Evolutionary conservation across 2,888 invertebrate species (phyloP).

Genomic region (Bhutanitis thaidina): DNA sequence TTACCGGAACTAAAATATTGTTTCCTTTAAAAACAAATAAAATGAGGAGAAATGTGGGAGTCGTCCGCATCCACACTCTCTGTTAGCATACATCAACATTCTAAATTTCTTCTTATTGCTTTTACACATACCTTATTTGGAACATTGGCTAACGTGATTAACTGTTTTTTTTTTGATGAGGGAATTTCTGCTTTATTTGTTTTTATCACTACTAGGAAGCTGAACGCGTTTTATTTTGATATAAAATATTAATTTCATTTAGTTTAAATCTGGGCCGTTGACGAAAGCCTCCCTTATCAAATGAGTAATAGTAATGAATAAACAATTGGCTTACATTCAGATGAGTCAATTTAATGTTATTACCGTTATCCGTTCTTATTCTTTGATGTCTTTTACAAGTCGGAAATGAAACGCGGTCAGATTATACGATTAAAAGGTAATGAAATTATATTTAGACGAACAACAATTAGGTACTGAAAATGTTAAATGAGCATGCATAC

Average conservation of each 20-base stretch:
- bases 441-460: constrained; percentile 13
- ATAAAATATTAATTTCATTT: too few species aligned
- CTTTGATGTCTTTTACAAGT: neutral
- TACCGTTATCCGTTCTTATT: too few species aligned
- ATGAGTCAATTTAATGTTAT: too few species aligned
- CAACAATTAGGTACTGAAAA: constrained; percentile 17
- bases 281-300: too few species aligned
- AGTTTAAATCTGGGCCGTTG: too few species aligned
- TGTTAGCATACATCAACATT: constrained; percentile 1
- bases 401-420: constrained; percentile 6
- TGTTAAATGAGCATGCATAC: neutral
- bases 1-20: too few species aligned
- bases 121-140: neutral
- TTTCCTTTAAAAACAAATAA: neutral
- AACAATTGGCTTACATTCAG: too few species aligned
- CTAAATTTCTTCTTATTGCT: constrained; percentile 16
- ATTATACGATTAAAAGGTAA: neutral
- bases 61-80: neutral
- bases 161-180: neutral
- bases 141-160: constrained; percentile 15
- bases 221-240: constrained; percentile 10
- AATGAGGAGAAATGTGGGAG: neutral
- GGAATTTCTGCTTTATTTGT: constrained; percentile 14
- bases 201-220: neutral
- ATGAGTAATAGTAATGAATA: too few species aligned